These are phyloP conservation scores for Toxotes chatareus DNA, from an alignment of 2,113 vertebrate genomes.

Conservation along the genomic window DNA sequence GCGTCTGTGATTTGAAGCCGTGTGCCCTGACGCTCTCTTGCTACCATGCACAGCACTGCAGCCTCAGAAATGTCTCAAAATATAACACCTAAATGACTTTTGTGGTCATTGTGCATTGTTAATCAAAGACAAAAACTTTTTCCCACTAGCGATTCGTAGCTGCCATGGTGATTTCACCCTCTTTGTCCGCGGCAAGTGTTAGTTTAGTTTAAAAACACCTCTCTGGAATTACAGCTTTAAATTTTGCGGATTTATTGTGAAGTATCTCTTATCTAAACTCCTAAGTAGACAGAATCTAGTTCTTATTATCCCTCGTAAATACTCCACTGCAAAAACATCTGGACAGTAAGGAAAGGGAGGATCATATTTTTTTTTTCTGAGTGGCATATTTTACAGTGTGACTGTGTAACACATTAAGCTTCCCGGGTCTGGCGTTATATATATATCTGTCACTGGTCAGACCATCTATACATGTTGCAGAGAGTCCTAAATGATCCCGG, in stretches of 20 bases:
- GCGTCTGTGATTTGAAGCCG: constrained; percentile 50
- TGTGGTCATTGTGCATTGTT: not conserved
- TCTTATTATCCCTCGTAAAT: constrained; percentile 63
- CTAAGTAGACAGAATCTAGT: constrained; percentile 46
- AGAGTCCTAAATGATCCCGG: constrained; percentile 1
- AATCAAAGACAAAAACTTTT: not conserved
- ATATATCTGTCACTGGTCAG: constrained; percentile 29
- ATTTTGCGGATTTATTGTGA: constrained; percentile 57
- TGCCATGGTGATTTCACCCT: not conserved
- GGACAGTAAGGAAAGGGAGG: constrained; percentile 53
- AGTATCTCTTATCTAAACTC: constrained; percentile 54
- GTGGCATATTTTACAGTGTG: constrained; percentile 60
- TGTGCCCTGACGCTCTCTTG: constrained; percentile 48
- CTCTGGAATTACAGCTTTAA: constrained; percentile 16
- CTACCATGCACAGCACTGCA: constrained; percentile 39
- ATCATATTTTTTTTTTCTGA: constrained; percentile 57
- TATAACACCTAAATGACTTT: not conserved
- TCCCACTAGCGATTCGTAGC: not conserved
- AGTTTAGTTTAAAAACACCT: not conserved
- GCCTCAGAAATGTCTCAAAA: constrained; percentile 15
- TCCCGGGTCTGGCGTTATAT: constrained; percentile 19
- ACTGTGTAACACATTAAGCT: constrained; percentile 63
- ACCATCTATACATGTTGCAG: constrained; percentile 7
- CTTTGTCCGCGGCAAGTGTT: not conserved
- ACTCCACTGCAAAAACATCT: constrained; percentile 66